Evolutionary conservation across 2,113 vertebrate genomes (phyloP), one percentile per base, ranked within the genome.

Genomic region (Coturnix japonica): DNA sequence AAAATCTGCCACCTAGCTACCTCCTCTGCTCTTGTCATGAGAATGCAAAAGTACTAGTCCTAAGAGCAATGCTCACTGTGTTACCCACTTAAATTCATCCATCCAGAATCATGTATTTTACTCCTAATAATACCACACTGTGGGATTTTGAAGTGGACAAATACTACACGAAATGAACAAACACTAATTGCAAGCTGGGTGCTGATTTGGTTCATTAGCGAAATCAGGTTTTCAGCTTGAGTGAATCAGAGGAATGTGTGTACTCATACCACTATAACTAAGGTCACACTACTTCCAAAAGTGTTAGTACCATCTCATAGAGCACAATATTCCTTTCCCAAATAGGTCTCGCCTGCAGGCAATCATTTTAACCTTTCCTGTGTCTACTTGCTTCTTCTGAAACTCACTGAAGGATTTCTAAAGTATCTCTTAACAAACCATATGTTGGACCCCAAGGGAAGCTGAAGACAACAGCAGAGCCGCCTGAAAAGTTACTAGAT

Each of bases 361-460:
- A 81, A 49, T 37, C 2, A 1, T 92, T 96, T 72, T 54, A 83
- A 31, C 44, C 64, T 81, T 89, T 43, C 15, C 33, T 16, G 51
- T 8, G 5, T 60, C 80, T 85, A 92, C 41, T 65, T 92, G 76
- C 44, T 92, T 44, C 86, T 90, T 71, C 46, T 79, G 46, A 92
- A 95, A 85, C 8, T 35, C 35, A 57, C 3, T 63, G 75, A 73
- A 85, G 86, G 82, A 66, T 87, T 93, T 83, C 85, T 95, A 82
- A 56, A 91, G 67, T 77, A 89, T 47, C 93, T 94, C 57, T 84
- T 65, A 91, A 93, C 86, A 95, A 95, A 75, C 75, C 88, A 85
- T 93, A 95, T 93, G 81, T 91, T 93, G 93, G 87, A 86, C 74
- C 94, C 79, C 87, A 77, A 91, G 87, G 91, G 81, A 69, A 95